Conservation (phyloP, 1,140 invertebrate genomes). For the Platyscapa corneri region DNA sequence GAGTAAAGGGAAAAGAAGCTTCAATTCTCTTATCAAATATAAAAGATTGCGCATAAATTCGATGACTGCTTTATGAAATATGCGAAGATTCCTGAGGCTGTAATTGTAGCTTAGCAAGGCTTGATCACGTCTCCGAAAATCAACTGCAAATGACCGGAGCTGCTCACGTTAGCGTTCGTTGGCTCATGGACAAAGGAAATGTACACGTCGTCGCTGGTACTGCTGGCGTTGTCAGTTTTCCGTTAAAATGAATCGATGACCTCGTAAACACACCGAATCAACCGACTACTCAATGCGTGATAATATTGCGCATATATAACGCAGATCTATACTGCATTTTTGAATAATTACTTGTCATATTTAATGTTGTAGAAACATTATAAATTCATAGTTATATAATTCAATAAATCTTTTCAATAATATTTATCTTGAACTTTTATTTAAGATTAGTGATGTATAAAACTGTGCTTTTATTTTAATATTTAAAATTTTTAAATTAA, state of each 20-base stretch:
- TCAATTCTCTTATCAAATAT: too few species aligned
- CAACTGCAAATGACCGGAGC: slow-evolving; percentile 38
- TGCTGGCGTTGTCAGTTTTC: slow-evolving; percentile 1
- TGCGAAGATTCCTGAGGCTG: neutral
- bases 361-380: too few species aligned
- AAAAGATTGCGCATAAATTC: slow-evolving; percentile 5
- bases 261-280: neutral
- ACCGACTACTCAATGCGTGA: neutral
- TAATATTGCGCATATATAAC: neutral
- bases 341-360: neutral
- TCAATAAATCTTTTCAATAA: too few species aligned
- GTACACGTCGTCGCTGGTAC: neutral
- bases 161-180: neutral
- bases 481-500: too few species aligned
- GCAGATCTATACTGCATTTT: neutral
- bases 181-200: slow-evolving; percentile 29
- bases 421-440: too few species aligned
- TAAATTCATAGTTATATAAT: too few species aligned
- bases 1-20: too few species aligned
- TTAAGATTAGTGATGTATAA: too few species aligned
- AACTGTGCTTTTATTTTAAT: too few species aligned
- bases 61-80: slow-evolving; percentile 12
- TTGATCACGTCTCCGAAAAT: slow-evolving; percentile 35
- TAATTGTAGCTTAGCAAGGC: neutral
- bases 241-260: slow-evolving; percentile 25